Base-by-base conservation (phyloP, 2,113 vertebrate species). In the Pseudorasbora parva region DNA sequence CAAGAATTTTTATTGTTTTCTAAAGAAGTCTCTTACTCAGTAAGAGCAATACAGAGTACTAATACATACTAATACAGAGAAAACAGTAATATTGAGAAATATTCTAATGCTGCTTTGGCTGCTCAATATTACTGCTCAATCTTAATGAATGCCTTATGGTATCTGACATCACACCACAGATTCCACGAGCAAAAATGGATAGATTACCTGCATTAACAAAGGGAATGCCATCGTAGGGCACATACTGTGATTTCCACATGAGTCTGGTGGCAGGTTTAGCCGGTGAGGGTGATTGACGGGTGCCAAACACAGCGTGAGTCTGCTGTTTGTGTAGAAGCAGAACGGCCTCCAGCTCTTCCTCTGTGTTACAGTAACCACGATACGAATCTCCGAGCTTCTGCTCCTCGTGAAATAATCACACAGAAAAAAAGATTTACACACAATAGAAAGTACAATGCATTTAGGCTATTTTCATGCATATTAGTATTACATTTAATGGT, bases 161-260 rank as follows among this genome's bases (percentile, higher is more conserved):
- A 33, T 37, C 33, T 68, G 9, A n/a, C 21, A 69, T 71, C 66
- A 7, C 0, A 71, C 11, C 71, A 49, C 51, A 75, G 30, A 21
- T 19, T 10, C 51, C 51, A 54, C 2, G 15, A 41, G 54, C 1
- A 62, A 43, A 78, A 78, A 43, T 5, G 21, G 23, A 17, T 8
- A n/a, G 9, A 87, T 91, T 93, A 96, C 95, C 95, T 94, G 96
- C 94, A 90, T 96, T 96, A 86, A 96, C 93, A 92, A 96, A 96
- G 41, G 95, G 95, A 81, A 96, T 94, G 90, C 95, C 95, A 86
- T 96, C 96, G 87, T 96, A 96, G 23, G 95, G 95, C 80, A 96
- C 95, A 89, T 96, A 96, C 87, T 96, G 96, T 27, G 95, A 96
- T 89, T 95, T 96, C 95, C 95, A 96, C 95, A 96, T 96, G 85